Evolutionary conservation across 2,888 invertebrate species (phyloP).

Genomic region (Thymelicus acteon): DNA sequence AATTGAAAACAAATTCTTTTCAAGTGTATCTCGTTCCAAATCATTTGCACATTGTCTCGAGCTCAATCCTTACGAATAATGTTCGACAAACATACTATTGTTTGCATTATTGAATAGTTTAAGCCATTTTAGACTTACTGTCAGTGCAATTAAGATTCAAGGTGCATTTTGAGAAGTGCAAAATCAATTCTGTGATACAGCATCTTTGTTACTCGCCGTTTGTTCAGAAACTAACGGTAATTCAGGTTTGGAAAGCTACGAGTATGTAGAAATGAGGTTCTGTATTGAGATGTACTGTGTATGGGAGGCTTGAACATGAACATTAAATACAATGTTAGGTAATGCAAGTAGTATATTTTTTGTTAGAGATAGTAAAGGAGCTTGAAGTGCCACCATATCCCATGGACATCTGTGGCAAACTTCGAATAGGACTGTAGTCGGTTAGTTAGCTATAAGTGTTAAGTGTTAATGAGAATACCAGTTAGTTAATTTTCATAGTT

Average conservation of each 20-base stretch:
- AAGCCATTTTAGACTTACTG: conserved; percentile 41
- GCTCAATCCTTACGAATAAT: conserved; percentile 41
- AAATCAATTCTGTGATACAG: conserved; percentile 46
- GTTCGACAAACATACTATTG: conserved; percentile 36
- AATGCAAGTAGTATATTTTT: no score
- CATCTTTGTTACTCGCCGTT: conserved; percentile 65
- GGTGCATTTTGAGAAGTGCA: background rate
- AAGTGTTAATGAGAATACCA: no score
- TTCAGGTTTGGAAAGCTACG: conserved; percentile 61
- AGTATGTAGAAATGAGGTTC: conserved; percentile 40
- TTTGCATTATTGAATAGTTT: background rate
- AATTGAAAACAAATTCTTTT: conserved; percentile 39
- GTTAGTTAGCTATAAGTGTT: no score
- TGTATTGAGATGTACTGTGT: conserved; percentile 25
- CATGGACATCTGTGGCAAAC: no score
- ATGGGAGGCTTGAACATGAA: background rate
- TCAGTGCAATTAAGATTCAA: conserved; percentile 28
- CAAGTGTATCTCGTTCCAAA: conserved; percentile 43
- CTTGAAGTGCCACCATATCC: no score
- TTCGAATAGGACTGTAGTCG: no score
- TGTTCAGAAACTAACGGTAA: conserved; percentile 67
- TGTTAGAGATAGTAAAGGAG: no score
- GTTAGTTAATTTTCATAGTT: no score
- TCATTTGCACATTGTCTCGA: conserved; percentile 50
- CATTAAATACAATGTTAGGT: background rate